Conservation (phyloP, 2,113 vertebrate species). For the Phocoena phocoena region DNA sequence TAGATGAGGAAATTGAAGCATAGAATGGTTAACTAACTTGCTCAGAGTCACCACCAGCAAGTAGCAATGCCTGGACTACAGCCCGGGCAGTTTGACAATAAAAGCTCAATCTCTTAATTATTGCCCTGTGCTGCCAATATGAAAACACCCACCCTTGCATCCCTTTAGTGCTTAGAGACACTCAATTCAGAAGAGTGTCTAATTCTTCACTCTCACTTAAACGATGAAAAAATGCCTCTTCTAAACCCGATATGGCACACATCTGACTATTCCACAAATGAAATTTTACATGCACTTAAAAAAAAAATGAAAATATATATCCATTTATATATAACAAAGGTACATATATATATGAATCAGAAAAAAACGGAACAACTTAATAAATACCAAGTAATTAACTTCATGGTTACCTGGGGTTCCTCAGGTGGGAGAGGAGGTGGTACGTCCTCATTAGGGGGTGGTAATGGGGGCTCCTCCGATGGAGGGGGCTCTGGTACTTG, state of each 20-base stretch:
- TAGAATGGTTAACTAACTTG: conserved; percentile 1
- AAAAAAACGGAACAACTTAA: background rate
- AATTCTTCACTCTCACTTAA: conserved; percentile 38
- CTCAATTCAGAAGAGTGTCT: background rate
- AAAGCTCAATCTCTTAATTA: background rate
- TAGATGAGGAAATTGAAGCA: background rate
- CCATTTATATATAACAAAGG: conserved; percentile 13
- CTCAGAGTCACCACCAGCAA: background rate
- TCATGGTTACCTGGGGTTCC: conserved; percentile 87
- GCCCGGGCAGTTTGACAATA: background rate
- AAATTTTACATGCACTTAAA: conserved; percentile 9
- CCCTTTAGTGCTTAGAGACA: background rate
- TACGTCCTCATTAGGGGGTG: conserved; percentile 89
- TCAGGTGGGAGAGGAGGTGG: conserved; percentile 90
- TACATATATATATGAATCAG: background rate
- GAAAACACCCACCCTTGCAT: background rate
- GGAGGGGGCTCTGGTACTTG: conserved; percentile 81
- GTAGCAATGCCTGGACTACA: background rate
- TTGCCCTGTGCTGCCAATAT: background rate
- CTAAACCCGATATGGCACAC: background rate
- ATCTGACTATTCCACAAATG: background rate
- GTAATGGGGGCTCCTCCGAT: conserved; percentile 87
- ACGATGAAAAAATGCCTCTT: background rate
- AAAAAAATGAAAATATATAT: background rate
- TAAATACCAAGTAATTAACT: conserved; percentile 10